Conservation (phyloP, 2,113 vertebrate genomes). For the Motacilla tschutschensis region DNA sequence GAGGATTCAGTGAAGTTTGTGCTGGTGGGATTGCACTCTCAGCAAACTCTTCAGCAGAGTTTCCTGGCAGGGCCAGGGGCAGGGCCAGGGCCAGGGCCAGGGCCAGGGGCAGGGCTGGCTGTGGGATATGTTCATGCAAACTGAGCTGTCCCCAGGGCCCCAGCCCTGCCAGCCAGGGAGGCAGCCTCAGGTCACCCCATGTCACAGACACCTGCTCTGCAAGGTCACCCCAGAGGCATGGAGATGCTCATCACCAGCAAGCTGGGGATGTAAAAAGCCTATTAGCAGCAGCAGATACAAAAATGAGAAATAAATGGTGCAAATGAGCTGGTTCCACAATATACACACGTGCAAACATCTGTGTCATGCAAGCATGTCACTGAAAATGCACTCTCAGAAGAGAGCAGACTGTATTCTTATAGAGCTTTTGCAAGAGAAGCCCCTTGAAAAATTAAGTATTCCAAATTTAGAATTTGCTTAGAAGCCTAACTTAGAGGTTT, state of each 20-base stretch:
- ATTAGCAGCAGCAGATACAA: not conserved
- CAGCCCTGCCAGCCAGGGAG: not conserved
- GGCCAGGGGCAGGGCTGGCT: too few relatives aligned
- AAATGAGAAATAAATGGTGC: not conserved
- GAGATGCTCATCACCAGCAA: not conserved
- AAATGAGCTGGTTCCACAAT: not conserved
- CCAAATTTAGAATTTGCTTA: not conserved
- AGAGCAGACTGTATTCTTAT: not conserved
- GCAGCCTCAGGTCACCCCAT: not conserved
- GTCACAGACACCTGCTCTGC: not conserved
- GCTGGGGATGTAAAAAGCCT: not conserved
- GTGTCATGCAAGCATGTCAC: fast-evolving
- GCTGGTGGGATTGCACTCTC: not conserved
- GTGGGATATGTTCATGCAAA: not conserved
- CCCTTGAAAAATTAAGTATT: not conserved
- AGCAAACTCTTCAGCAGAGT: not conserved
- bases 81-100: too few relatives aligned
- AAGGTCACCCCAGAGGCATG: not conserved
- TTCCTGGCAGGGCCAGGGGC: not conserved
- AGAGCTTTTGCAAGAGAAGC: not conserved
- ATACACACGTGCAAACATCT: not conserved
- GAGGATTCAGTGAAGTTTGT: not conserved
- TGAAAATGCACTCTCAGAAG: not conserved
- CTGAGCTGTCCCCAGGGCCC: not conserved
- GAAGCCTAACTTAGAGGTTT: not conserved